Evolutionary conservation across 2,113 vertebrate genomes (phyloP), one percentile per base, ranked within the genome.

Genomic region (Catharus fuscescens): DNA sequence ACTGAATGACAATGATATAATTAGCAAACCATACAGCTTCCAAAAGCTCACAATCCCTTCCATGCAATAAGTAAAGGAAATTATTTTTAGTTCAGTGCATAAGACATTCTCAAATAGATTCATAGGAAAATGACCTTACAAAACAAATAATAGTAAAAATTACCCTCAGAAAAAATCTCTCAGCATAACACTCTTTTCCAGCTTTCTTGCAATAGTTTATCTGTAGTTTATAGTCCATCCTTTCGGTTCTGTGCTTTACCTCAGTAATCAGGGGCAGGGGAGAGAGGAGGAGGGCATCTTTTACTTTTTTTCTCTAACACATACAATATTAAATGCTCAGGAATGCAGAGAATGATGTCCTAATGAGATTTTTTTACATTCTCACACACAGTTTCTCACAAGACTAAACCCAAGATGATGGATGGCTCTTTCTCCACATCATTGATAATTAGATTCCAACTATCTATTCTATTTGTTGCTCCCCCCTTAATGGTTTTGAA

Each of bases 11-110:
- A 95, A 59, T 66, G 81, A 90, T 92, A 54, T 59, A 95, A 97
- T 97, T 96, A 96, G 53, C 66, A 93, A 97, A 53, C 16, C 44
- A 56, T 56, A 74, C 26, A 86, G 45, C 28, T 96, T 97, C 44
- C 80, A 93, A 97, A 93, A 92, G 25, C 38, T 96, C 52, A 60
- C 34, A 71, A 40, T 69, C 66, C 25, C 31, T 82, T 82, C 80
- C 54, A 42, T 14, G 23, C 24, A 89, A 62, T 29, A 91, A 88
- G 64, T 42, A 95, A 72, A 95, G 59, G 59, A 61, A 80, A 85
- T 89, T 8, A 67, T 82, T 95, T 94, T 96, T 90, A 89, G 42
- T 80, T 95, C 48, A 5, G 17, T 66, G 44, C 59, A 65, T 67
- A 70, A 88, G 72, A 82, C 34, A 6, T 59, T 89, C 57, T 89